phyloP scores from a whole-genome alignment of 2,888 invertebrate species.

The Eueremaeus valkanovi region DNA sequence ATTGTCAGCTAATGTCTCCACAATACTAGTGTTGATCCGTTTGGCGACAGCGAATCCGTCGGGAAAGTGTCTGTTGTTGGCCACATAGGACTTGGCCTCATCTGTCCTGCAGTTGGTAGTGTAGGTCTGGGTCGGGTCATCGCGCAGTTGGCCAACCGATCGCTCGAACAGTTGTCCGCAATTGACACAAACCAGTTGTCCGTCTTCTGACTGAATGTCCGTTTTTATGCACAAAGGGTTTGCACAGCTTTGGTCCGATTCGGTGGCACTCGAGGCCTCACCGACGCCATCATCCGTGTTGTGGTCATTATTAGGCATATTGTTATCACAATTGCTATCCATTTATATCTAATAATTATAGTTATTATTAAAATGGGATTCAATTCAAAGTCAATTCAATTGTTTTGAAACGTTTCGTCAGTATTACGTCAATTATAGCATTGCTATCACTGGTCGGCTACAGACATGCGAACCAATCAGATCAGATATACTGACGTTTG shows the following conservation, averaged over 20 bases:
- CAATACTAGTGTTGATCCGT: neutral
- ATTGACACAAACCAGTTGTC: neutral
- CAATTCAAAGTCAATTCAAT: no score
- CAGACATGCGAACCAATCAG: no score
- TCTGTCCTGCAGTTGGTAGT: neutral
- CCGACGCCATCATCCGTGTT: no score
- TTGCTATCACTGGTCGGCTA: no score
- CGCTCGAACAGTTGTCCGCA: neutral
- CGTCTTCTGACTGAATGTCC: neutral
- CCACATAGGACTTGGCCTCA: neutral
- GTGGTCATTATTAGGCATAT: neutral
- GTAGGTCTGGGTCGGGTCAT: neutral
- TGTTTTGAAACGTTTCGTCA: no score
- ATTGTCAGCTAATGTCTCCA: neutral
- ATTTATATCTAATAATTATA: no score
- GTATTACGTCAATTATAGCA: no score
- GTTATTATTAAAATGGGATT: no score
- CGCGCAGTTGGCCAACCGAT: neutral
- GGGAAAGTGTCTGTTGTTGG: neutral
- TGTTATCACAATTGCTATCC: neutral
- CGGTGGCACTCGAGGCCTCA: no score
- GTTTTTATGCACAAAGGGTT: neutral
- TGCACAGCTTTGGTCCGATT: neutral
- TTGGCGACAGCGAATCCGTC: neutral
- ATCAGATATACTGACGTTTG: no score